These are phyloP conservation scores for Pomatostomus ruficeps DNA, from an alignment of 2,113 vertebrate species.

Conservation along the genomic window DNA sequence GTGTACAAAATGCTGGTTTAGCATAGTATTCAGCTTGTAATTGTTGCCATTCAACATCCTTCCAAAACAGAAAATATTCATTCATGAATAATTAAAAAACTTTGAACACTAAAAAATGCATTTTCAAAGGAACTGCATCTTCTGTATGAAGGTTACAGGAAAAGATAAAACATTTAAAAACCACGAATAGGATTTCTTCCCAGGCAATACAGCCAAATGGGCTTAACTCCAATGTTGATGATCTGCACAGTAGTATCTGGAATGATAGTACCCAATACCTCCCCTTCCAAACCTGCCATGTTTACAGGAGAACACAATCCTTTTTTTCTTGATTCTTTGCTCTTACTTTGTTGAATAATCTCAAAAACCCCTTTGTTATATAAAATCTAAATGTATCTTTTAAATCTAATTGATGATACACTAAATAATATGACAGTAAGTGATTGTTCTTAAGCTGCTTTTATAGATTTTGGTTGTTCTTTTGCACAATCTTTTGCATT, in stretches of 20 bases:
- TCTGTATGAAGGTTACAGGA: not conserved
- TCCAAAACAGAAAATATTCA: not conserved
- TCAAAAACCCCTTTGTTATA: not conserved
- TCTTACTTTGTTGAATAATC: not conserved
- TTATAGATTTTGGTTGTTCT: not conserved
- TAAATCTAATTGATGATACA: not conserved
- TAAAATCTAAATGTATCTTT: not conserved
- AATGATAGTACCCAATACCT: not conserved
- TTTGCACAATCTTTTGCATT: constrained; percentile 12
- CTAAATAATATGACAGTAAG: not conserved
- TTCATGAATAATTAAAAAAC: not conserved
- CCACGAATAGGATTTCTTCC: not conserved
- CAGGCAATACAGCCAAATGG: not conserved
- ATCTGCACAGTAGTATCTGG: not conserved
- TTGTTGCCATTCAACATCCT: not conserved
- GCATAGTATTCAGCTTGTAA: not conserved
- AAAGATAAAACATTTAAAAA: not conserved
- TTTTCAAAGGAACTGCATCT: not conserved
- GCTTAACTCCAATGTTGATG: not conserved
- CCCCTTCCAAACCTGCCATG: not conserved
- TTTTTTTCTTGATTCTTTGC: not conserved
- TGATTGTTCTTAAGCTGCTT: not conserved
- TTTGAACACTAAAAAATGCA: not conserved
- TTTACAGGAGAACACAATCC: not conserved
- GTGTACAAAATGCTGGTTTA: not conserved